A percentile compares a stretch with the other conserved stretches of the same genome.
Conservation (phyloP, 2,888 invertebrate genomes). For the Acleris literana region DNA sequence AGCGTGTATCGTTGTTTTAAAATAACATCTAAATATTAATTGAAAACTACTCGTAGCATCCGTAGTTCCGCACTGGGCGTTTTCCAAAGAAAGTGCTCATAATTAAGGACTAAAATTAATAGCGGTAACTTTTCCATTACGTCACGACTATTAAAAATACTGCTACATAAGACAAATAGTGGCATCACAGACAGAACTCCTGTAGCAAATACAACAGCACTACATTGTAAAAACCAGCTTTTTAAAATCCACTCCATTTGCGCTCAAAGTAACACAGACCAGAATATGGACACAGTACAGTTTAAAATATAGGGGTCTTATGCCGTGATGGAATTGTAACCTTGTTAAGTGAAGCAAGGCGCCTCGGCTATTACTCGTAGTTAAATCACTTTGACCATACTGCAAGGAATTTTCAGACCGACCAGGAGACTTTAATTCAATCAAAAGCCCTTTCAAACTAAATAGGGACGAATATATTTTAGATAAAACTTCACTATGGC, state of each 20-base stretch:
- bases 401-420: conserved; percentile 43
- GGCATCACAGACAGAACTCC: too few relatives aligned
- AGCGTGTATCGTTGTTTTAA: background rate
- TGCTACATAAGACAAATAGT: too few relatives aligned
- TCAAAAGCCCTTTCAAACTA: conserved; percentile 38
- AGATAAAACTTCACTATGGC: too few relatives aligned
- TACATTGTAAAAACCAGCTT: background rate
- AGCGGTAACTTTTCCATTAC: too few relatives aligned
- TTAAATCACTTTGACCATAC: conserved; percentile 47
- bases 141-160: too few relatives aligned
- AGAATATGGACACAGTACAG: conserved; percentile 2
- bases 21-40: conserved; percentile 5
- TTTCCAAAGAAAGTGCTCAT: too few relatives aligned
- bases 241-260: background rate
- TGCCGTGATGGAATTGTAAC: conserved; percentile 65
- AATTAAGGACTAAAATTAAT: too few relatives aligned
- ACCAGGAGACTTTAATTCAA: conserved; percentile 53
- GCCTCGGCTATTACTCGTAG: conserved; percentile 46
- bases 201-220: too few relatives aligned
- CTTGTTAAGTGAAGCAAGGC: conserved; percentile 56
- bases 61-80: background rate
- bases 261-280: background rate
- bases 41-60: conserved; percentile 6
- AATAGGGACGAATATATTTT: background rate
- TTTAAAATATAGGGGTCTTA: conserved; percentile 6